Evolutionary conservation across 2,113 vertebrate genomes (phyloP).

Genomic region (Semicossyphus pulcher): DNA sequence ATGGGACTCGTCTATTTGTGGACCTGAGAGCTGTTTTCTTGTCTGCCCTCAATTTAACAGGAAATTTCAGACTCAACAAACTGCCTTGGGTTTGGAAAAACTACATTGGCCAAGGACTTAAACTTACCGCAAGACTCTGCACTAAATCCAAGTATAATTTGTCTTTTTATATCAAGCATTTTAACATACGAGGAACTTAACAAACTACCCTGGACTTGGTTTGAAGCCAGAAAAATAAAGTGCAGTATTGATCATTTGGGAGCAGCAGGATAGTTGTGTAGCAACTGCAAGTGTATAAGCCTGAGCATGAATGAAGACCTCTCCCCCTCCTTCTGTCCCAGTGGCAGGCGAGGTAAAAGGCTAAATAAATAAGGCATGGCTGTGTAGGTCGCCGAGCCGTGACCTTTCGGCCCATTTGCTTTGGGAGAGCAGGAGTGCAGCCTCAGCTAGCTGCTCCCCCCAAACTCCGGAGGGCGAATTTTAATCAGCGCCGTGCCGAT

Average conservation of each 20-base stretch:
- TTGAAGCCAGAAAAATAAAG: too few relatives aligned
- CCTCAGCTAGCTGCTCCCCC: constrained; percentile 58
- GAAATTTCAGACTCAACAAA: too few relatives aligned
- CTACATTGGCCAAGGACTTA: too few relatives aligned
- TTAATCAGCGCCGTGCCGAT: constrained; percentile 73
- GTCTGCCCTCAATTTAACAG: too few relatives aligned
- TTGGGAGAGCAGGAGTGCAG: constrained; percentile 59
- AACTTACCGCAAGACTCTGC: too few relatives aligned
- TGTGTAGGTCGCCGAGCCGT: constrained; percentile 58
- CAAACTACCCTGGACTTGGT: too few relatives aligned
- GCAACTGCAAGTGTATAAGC: not conserved
- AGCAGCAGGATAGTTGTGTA: not conserved
- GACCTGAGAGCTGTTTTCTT: too few relatives aligned
- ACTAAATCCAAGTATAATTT: too few relatives aligned
- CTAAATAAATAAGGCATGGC: constrained; percentile 76
- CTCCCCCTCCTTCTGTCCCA: constrained; percentile 4
- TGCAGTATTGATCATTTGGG: not conserved
- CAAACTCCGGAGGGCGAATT: constrained; percentile 68
- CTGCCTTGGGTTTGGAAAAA: too few relatives aligned
- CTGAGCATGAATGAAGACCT: constrained; percentile 32
- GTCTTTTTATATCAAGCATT: too few relatives aligned
- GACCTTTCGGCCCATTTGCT: constrained; percentile 75
- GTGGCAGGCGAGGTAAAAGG: constrained; percentile 47
- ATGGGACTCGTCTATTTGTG: too few relatives aligned
- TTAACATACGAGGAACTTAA: too few relatives aligned